Percentiles rank a stretch among this genome's conserved stretches.
Evolutionary conservation across 2,888 invertebrate species (phyloP).

Genomic region (Pandemis heparana): DNA sequence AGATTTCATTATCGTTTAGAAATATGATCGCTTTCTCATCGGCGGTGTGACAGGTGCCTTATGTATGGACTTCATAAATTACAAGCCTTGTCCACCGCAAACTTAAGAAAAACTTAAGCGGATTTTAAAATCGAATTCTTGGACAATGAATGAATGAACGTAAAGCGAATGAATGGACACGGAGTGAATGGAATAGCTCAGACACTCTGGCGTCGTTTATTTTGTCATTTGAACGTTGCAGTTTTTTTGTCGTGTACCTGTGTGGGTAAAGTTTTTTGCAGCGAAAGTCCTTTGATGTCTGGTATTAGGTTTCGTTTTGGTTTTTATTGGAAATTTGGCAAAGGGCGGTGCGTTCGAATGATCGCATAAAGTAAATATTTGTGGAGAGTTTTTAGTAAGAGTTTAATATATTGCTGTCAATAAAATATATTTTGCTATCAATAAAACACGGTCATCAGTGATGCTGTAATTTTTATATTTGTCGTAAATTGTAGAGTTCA

Average conservation of each 20-base stretch:
- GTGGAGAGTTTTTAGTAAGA: conserved; percentile 5
- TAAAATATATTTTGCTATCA: conserved; percentile 11
- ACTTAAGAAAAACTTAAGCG: conserved; percentile 48
- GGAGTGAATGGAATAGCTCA: conserved; percentile 50
- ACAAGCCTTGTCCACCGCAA: conserved; percentile 57
- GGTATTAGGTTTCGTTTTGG: conserved; percentile 14
- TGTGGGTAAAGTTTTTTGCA: conserved; percentile 26
- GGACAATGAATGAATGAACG: conserved; percentile 56
- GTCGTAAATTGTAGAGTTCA: background rate
- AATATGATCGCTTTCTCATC: too few relatives aligned
- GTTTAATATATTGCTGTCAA: background rate
- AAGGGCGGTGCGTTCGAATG: conserved; percentile 6
- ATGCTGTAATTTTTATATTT: background rate
- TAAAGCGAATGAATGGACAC: conserved; percentile 49
- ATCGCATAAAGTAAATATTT: conserved; percentile 32
- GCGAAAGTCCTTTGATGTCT: conserved; percentile 42
- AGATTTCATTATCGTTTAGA: too few relatives aligned
- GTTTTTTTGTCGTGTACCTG: conserved; percentile 22
- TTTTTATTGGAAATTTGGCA: conserved; percentile 28
- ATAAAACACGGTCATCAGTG: background rate
- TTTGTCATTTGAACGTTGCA: conserved; percentile 56
- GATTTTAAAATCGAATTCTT: conserved; percentile 40
- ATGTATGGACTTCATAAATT: conserved; percentile 55
- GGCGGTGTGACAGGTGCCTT: too few relatives aligned
- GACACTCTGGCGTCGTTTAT: conserved; percentile 66